Evolutionary conservation across 2,113 vertebrate genomes (phyloP), one percentile per base, ranked within the genome.

Genomic region (Lampris megalopsis): DNA sequence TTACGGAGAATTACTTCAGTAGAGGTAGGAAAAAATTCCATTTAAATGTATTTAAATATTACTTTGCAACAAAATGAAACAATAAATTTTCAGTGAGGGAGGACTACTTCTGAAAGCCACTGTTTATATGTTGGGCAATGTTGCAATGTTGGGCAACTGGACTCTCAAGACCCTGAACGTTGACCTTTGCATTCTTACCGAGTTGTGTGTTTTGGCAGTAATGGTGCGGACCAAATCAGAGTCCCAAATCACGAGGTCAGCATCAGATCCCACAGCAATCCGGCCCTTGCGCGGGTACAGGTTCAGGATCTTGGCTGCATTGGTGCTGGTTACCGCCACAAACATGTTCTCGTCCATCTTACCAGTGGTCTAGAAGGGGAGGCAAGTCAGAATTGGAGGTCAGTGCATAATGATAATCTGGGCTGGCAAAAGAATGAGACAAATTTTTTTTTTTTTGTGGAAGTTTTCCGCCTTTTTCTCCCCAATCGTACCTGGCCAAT

Each of bases 341-440:
- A 99, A 99, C 92, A 97, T 96, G 92, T 99, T 99, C 92, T 99
- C 98, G 62, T 99, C 98, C 98, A 99, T 99, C 85, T 99, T 99
- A 5, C 98, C 98, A 0, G 97, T 97, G 77, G 97, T 97, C 98
- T 99, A 68, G 43, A 72, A 52, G 63, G 53, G 84, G 9, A 86
- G 9, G 45, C 24, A 70, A 73, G 62, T 1, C 71, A 47, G 62
- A 62, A 59, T 24, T 24, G 8, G 40, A 36, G 1, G 37, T 1
- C 1, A 67, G 4, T 54, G 0, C 57, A 38, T 2, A 43, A 48
- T 35, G 24, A n/a, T 54, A 5, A 54, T n/a, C 43, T 5, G 43
- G 43, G 7, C 7, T 4, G 43, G 43, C 43, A 45, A 45, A 7
- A 45, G 43, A 7, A 45, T 45, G 43, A 45, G 43, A 7, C 4